A percentile compares a stretch with the other conserved stretches of the same genome.
Conservation (phyloP, 2,888 invertebrate genomes). For the Torymus texanus region DNA sequence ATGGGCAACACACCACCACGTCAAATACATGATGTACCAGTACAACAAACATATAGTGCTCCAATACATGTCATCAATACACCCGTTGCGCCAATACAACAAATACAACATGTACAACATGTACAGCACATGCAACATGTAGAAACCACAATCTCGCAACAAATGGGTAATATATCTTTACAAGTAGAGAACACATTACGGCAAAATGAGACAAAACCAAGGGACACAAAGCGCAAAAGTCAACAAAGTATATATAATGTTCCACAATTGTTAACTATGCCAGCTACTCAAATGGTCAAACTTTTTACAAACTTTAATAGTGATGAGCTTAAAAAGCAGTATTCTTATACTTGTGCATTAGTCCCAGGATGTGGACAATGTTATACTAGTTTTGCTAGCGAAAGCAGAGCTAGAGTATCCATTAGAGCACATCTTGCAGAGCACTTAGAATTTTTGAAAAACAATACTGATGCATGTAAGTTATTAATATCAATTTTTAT, state of each 20-base stretch:
- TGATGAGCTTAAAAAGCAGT: conserved; percentile 77
- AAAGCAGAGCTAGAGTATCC: conserved; percentile 76
- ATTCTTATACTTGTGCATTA: conserved; percentile 76
- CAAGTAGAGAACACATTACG: too few species aligned
- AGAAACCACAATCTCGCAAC: too few species aligned
- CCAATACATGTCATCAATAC: too few species aligned
- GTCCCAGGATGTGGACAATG: conserved; percentile 75
- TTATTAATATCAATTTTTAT: conserved; percentile 37
- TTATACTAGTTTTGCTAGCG: conserved; percentile 78
- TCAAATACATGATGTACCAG: too few species aligned
- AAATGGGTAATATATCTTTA: too few species aligned
- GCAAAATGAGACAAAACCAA: conserved; percentile 20
- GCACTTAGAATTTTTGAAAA: conserved; percentile 73
- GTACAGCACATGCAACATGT: too few species aligned
- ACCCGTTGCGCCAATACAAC: too few species aligned
- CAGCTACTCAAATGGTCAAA: conserved; percentile 76
- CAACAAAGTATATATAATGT: conserved; percentile 61
- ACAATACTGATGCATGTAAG: conserved; percentile 68
- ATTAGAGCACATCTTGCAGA: conserved; percentile 76
- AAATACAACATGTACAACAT: too few species aligned
- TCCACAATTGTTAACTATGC: conserved; percentile 70
- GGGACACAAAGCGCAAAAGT: conserved; percentile 48
- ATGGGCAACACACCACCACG: conserved; percentile 42
- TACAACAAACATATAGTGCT: too few species aligned
- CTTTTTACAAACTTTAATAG: conserved; percentile 76